These are phyloP conservation scores for Rhabdomys pumilio DNA, from an alignment of 2,797 vertebrate genomes.

Conservation along the genomic window DNA sequence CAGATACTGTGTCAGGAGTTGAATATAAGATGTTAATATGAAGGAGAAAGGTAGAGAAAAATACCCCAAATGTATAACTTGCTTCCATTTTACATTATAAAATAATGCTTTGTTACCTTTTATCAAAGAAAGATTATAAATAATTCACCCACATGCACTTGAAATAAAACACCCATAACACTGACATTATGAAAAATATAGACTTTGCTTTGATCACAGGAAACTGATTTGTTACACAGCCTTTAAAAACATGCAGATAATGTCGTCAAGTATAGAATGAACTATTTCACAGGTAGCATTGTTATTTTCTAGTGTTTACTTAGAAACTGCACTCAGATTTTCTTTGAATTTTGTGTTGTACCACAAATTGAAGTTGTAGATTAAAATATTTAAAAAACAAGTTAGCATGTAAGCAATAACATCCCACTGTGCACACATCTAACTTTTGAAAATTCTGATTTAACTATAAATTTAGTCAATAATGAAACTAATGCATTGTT, in stretches of 20 bases:
- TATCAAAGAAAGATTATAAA: conserved; percentile 10
- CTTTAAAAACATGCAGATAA: conserved; percentile 21
- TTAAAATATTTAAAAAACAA: conserved; percentile 70
- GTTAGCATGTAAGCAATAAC: conserved; percentile 75
- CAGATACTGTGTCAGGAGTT: not conserved
- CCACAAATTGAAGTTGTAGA: conserved; percentile 66
- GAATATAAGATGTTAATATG: not conserved
- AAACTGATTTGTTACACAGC: not conserved
- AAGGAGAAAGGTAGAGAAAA: not conserved
- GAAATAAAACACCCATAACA: not conserved
- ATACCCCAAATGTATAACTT: not conserved
- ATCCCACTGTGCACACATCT: conserved; percentile 32
- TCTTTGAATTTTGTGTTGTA: conserved; percentile 45
- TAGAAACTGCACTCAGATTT: conserved; percentile 22
- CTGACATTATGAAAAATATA: not conserved
- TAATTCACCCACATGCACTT: not conserved
- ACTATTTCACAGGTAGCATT: conserved; percentile 42
- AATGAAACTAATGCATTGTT: not conserved
- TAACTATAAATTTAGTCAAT: not conserved
- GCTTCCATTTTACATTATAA: not conserved
- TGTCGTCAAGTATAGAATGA: not conserved
- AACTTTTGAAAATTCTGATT: conserved; percentile 59
- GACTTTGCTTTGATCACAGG: not conserved
- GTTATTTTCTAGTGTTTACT: not conserved
- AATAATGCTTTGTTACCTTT: not conserved